These are phyloP conservation scores for Batillaria attramentaria DNA, from an alignment of 1,140 invertebrate species.

Conservation along the genomic window DNA sequence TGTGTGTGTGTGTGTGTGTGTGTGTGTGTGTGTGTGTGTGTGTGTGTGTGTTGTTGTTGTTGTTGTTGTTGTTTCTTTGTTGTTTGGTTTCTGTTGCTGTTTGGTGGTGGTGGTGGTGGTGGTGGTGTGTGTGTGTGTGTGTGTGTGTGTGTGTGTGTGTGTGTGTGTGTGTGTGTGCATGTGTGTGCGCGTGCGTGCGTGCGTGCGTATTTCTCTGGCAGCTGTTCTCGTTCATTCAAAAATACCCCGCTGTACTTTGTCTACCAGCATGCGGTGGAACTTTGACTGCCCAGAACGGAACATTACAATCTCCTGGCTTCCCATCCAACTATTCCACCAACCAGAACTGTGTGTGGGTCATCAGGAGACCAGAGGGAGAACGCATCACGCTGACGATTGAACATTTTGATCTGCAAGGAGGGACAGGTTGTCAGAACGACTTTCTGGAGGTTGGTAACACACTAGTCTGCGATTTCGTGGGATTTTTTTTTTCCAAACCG, in stretches of 20 bases:
- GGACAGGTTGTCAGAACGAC: not conserved
- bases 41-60: no score
- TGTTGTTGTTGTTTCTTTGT: not conserved
- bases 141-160: conserved; percentile 16
- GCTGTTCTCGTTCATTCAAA: not conserved
- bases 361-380: not conserved
- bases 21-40: not conserved
- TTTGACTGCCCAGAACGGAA: not conserved
- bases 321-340: not conserved
- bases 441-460: not conserved
- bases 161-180: conserved; percentile 7
- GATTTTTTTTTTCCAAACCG: no score
- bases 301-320: not conserved
- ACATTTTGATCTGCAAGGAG: not conserved
- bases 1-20: not conserved
- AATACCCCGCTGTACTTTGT: not conserved
- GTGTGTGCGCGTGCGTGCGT: not conserved
- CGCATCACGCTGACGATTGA: not conserved
- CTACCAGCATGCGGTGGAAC: no score
- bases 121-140: conserved; percentile 6
- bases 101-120: not conserved
- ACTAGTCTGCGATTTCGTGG: no score
- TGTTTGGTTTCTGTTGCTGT: not conserved
- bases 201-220: not conserved
- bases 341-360: not conserved